Evolutionary conservation across 2,888 invertebrate species (phyloP), one percentile per base, ranked within the genome.

Genomic region (Protodeltote pygarga): DNA sequence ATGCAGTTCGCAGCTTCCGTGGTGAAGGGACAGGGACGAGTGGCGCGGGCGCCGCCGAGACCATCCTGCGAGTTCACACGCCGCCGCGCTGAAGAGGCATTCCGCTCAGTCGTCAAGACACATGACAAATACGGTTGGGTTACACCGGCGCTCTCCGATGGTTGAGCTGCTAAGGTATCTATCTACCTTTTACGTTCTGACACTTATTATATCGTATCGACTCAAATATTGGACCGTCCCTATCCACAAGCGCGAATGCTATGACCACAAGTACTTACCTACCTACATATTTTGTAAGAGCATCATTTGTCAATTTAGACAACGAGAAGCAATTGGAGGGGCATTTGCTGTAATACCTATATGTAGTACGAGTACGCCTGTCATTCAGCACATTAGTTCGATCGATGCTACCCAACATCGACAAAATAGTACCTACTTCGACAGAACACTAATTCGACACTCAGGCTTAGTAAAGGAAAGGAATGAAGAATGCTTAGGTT

Each of bases 41-140:
- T 97, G 70, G 95, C 95, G 65, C 94, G 95, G 65, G 96, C 96
- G 80, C 97, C 96, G 79, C 93, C 95, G 63, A 95, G 96, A 77
- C 94, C 94, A 65, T 94, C 95, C 75, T 95, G 96, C 77, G 96
- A 96, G 81, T 97, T 97, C 83, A 96, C 93, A 67, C 93, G 88
- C 60, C 93, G 96, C 60, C 94, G 96, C 38, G 97, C 97, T n/a
- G 97, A 97, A 81, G 96, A 97, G 76, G 96, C 97, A 16, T 97
- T 97, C 87, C 93, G 96, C 66, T 96, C 96, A 45, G 93, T 97
- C 63, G 97, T 97, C 47, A 97, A 97, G 85, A 97, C 97, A 5
- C 97, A 97, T 79, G 97, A 97, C 79, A 97, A 97, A 79, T 97
- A 97, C 79, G 97, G 97, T 39, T 97, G 97, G 97, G 97, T 97